Evolutionary conservation across 2,797 vertebrate species (phyloP), one percentile per base, ranked within the genome.

Genomic region (Scleropages formosus): DNA sequence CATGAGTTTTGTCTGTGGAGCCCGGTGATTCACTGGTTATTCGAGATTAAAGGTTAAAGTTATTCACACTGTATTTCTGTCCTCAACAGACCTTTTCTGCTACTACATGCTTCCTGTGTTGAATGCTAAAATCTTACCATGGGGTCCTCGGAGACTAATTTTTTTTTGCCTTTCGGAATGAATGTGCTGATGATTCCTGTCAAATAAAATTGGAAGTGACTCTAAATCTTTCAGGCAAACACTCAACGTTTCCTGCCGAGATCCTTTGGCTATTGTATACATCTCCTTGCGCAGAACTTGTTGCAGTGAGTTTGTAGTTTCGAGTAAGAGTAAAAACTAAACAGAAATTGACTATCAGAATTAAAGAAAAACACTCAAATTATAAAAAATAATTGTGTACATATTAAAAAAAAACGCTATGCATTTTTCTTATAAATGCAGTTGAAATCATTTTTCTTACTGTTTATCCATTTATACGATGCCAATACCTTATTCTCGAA

Each of bases 41-140:
- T 39, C 22, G 83, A 81, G 84, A 69, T 79, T 78, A 75, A 83
- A 87, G 89, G 90, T 91, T 88, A 92, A 91, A 91, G 83, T 85
- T 81, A 84, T 91, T 82, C 59, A 80, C 75, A 81, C 79, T 78
- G 82, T 80, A 84, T 78, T 46, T 77, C 79, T 70, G 71, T 75
- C 49, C 58, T 77, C 39, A 44, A 44, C 64, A 71, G 60, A 77
- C 75, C 75, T 72, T 31, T 83, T 78, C 68, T 8, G 31, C 69
- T 76, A 18, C 75, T 77, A 31, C 53, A 77, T 1, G 78, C 78
- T 93, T 93, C 92, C 92, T 88, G 88, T 89, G 83, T 84, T 78
- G 82, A 82, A 77, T 83, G 83, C 85, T 85, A 85, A 80, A 87
- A 84, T 88, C 81, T 84, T 82, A 80, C 84, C 85, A 73, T 73